Base-by-base conservation (phyloP, 2,113 vertebrate species). In the Chlamydotis undulata region DNA sequence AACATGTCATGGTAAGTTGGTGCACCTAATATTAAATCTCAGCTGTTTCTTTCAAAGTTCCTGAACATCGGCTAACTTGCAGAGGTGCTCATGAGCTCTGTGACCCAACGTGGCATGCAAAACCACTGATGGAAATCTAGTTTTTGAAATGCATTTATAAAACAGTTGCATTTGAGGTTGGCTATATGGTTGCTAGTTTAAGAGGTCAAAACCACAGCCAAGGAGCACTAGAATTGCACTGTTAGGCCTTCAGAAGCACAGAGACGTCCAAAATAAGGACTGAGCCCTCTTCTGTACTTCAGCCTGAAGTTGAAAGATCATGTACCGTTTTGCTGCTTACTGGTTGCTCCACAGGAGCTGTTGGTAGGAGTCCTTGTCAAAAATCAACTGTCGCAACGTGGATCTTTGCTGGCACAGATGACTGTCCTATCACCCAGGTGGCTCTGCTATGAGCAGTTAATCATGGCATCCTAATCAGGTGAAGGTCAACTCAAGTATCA, bases 41-140 rank as follows among this genome's bases (percentile, higher is more conserved):
- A 96, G 86, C 95, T 96, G 90, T 96, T 98, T 97, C 96, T 96
- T 96, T 95, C 90, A 87, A 97, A 98, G 97, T 97, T 96, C 89
- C 90, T 94, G 59, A 78, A 74, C 3, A 7, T 0, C 74, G 86
- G 74, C 55, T 52, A 90, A 95, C 94, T 95, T 78, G 95, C 75
- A 96, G 93, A 96, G 79, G 52, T 3, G 2, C 23, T 86, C 8
- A 3, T 57, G 75, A 80, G 68, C 19, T 79, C 73, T 43, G 50
- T 45, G 60, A 76, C 68, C 33, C 3, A 6, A 49, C 0, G 0
- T 29, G 47, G 47, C 74, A 63, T 2, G 6, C 19, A 92, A 90
- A 87, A 68, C 37, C 52, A 57, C 55, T n/a, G 14, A 28, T 14
- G 10, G 80, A 60, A 84, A 39, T 2, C 8, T 87, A 35, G 76